Percentiles rank a stretch among this genome's conserved stretches.
These are phyloP conservation scores for Subanguina moxae DNA, from an alignment of 1,140 invertebrate genomes.

Conservation along the genomic window DNA sequence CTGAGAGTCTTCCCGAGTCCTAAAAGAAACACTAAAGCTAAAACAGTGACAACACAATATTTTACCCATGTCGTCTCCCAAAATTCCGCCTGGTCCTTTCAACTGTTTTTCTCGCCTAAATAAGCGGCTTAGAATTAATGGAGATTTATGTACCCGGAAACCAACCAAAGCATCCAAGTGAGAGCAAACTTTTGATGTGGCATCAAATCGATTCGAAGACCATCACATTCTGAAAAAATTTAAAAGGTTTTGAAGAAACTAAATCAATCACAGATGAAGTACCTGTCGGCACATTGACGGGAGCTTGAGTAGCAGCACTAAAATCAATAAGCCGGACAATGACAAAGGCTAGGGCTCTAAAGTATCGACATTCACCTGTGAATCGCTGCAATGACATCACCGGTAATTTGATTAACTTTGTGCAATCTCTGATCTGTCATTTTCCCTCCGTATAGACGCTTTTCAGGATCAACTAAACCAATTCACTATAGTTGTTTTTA, in stretches of 20 bases:
- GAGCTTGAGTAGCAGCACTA: slow-evolving; percentile 28
- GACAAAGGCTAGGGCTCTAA: no score
- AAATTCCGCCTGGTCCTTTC: slow-evolving; percentile 71
- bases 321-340: slow-evolving; percentile 28
- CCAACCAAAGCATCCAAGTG: slow-evolving; percentile 76
- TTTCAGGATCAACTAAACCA: slow-evolving; percentile 6
- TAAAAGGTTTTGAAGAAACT: no score
- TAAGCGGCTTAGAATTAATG: no score
- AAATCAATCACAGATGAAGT: not conserved
- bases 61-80: slow-evolving; percentile 68
- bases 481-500: not conserved
- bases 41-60: not conserved
- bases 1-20: slow-evolving; percentile 84
- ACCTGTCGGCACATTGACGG: slow-evolving; percentile 33
- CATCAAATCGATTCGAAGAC: slow-evolving; percentile 66
- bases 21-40: slow-evolving; percentile 71
- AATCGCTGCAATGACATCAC: slow-evolving; percentile 31
- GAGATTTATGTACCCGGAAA: no score
- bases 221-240: slow-evolving; percentile 30
- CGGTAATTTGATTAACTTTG: slow-evolving; percentile 29
- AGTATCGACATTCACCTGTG: slow-evolving; percentile 29
- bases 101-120: slow-evolving; percentile 70
- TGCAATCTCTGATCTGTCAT: slow-evolving; percentile 43
- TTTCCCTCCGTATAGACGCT: slow-evolving; percentile 44
- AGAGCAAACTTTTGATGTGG: slow-evolving; percentile 80